Evolutionary conservation across 2,797 vertebrate genomes (phyloP).

Genomic region (Gambelia wislizenii): DNA sequence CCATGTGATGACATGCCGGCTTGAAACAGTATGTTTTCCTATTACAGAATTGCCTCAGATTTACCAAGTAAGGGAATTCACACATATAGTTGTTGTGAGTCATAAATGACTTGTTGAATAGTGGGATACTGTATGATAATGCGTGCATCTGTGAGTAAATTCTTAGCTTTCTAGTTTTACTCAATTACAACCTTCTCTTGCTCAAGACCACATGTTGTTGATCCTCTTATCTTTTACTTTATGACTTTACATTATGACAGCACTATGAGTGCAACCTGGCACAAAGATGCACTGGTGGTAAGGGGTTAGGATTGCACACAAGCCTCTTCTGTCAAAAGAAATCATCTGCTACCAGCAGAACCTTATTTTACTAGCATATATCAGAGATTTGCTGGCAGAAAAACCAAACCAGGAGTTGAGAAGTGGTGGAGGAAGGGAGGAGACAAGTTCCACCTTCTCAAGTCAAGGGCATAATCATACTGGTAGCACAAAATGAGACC

Average conservation of each 20-base stretch:
- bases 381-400: too few relatives aligned
- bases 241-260: slow-evolving; percentile 26
- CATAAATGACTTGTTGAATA: background rate
- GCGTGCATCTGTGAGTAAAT: background rate
- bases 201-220: background rate
- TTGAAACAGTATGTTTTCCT: background rate
- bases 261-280: background rate
- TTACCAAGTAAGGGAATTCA: background rate
- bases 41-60: background rate
- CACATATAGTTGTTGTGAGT: background rate
- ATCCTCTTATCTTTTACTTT: too few relatives aligned
- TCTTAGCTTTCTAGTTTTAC: slow-evolving; percentile 14
- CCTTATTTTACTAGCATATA: too few relatives aligned
- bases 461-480: too few relatives aligned
- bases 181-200: slow-evolving; percentile 3
- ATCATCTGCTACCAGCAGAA: too few relatives aligned
- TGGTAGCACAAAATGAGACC: too few relatives aligned
- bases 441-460: too few relatives aligned
- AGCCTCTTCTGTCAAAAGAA: too few relatives aligned
- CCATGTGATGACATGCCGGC: background rate
- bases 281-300: background rate
- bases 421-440: too few relatives aligned
- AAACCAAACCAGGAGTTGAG: too few relatives aligned
- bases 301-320: too few relatives aligned
- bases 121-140: background rate